Evolutionary conservation across 2,797 vertebrate species (phyloP).

Genomic region (Bradypodion pumilum): DNA sequence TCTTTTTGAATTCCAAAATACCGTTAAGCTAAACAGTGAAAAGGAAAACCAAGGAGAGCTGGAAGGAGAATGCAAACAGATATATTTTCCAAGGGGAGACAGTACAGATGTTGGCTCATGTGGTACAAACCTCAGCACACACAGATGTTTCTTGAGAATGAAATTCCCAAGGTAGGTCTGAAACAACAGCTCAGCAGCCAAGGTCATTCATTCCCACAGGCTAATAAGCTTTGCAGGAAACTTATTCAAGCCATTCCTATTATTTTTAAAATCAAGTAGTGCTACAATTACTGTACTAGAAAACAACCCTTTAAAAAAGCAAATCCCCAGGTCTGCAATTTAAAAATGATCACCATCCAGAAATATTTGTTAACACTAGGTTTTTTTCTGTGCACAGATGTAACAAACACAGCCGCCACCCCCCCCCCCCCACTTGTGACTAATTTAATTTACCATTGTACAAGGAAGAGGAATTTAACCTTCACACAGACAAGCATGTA

Average conservation of each 20-base stretch:
- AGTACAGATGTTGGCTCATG: slow-evolving; percentile 47
- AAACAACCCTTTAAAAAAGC: neutral
- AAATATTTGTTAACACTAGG: neutral
- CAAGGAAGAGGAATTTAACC: slow-evolving; percentile 21
- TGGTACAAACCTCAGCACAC: slow-evolving; percentile 48
- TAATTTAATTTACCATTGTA: slow-evolving; percentile 1
- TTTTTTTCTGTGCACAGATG: neutral
- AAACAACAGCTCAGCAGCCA: slow-evolving; percentile 57
- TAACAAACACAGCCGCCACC: neutral
- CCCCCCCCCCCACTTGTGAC: neutral
- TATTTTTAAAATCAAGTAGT: slow-evolving; percentile 18
- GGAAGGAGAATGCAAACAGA: slow-evolving; percentile 21
- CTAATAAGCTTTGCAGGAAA: slow-evolving; percentile 34
- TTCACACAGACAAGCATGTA: slow-evolving; percentile 26
- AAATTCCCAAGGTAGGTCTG: slow-evolving; percentile 55
- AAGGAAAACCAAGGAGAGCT: neutral
- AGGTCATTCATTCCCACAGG: slow-evolving; percentile 44
- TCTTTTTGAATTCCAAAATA: slow-evolving; percentile 41
- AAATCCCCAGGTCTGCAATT: neutral
- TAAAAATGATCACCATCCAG: neutral
- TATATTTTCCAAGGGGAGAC: slow-evolving; percentile 36
- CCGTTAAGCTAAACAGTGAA: slow-evolving; percentile 9
- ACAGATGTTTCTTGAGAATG: slow-evolving; percentile 56
- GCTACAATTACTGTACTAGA: neutral
- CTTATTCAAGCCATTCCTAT: slow-evolving; percentile 44